These are phyloP conservation scores for Percopsis omiscomaycus DNA, from an alignment of 2,797 vertebrate genomes.

Conservation along the genomic window DNA sequence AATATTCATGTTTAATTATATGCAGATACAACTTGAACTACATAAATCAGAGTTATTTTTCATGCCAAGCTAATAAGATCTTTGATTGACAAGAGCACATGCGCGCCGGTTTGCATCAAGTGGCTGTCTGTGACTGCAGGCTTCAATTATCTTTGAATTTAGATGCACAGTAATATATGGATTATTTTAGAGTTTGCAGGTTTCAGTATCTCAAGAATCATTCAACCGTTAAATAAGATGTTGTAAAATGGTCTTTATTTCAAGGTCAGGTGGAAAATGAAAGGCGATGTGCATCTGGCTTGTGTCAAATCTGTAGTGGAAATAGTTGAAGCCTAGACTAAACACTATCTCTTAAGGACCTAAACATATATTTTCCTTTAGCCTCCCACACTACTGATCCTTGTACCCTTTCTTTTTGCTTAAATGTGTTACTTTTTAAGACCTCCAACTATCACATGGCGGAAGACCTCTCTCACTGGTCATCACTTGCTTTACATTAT, in stretches of 20 bases:
- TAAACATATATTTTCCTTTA: conserved; percentile 11
- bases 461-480: too few relatives aligned
- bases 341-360: conserved; percentile 33
- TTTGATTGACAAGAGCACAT: conserved; percentile 66
- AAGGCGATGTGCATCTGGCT: conserved; percentile 43
- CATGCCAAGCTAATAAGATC: conserved; percentile 1
- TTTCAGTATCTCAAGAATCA: conserved; percentile 23
- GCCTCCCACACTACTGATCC: background rate
- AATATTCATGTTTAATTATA: conserved; percentile 2
- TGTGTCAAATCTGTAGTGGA: conserved; percentile 32
- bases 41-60: conserved; percentile 33
- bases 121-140: conserved; percentile 23
- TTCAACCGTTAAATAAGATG: conserved; percentile 34
- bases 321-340: conserved; percentile 28
- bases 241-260: conserved; percentile 44
- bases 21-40: conserved; percentile 17
- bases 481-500: background rate
- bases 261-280: conserved; percentile 61
- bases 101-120: conserved; percentile 30
- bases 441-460: too few relatives aligned
- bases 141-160: conserved; percentile 7
- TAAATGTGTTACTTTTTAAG: background rate
- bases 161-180: conserved; percentile 28
- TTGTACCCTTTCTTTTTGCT: too few relatives aligned
- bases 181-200: conserved; percentile 26